phyloP scores from a whole-genome alignment of 64 coral and sea anemone genomes.

The Actinia tenebrosa region DNA sequence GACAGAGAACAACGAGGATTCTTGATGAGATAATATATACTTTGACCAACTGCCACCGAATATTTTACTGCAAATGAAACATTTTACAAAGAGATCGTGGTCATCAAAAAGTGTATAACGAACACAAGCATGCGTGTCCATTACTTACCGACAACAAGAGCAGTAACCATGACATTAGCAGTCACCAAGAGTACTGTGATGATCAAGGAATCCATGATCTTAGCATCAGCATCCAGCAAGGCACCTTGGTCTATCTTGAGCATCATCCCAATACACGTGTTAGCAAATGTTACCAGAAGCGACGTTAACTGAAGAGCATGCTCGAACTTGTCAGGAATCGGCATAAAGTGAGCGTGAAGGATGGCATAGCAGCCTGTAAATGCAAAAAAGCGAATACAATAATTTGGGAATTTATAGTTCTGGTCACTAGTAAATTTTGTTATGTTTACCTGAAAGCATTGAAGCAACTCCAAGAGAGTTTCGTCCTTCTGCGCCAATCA shows the following conservation, averaged over 20 bases:
- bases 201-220: slow-evolving; percentile 13
- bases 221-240: background rate
- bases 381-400: too few species aligned
- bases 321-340: slow-evolving; percentile 60
- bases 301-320: slow-evolving; percentile 59
- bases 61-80: slow-evolving; percentile 5
- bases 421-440: too few species aligned
- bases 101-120: too few species aligned
- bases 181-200: background rate
- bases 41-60: background rate
- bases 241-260: slow-evolving; percentile 49
- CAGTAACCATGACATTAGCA: slow-evolving; percentile 38
- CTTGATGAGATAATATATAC: background rate
- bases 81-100: too few species aligned
- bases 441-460: slow-evolving; percentile 8
- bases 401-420: too few species aligned
- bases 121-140: too few species aligned
- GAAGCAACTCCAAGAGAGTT: slow-evolving; percentile 31
- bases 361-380: slow-evolving; percentile 44
- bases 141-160: slow-evolving; percentile 25
- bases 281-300: slow-evolving; percentile 44
- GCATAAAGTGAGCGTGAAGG: slow-evolving; percentile 44
- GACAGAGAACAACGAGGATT: background rate
- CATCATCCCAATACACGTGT: slow-evolving; percentile 44
- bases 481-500: background rate